A percentile compares a stretch with the other conserved stretches of the same genome.
These are phyloP conservation scores for Megastigmus dorsalis DNA, from an alignment of 2,888 invertebrate genomes.

Conservation along the genomic window DNA sequence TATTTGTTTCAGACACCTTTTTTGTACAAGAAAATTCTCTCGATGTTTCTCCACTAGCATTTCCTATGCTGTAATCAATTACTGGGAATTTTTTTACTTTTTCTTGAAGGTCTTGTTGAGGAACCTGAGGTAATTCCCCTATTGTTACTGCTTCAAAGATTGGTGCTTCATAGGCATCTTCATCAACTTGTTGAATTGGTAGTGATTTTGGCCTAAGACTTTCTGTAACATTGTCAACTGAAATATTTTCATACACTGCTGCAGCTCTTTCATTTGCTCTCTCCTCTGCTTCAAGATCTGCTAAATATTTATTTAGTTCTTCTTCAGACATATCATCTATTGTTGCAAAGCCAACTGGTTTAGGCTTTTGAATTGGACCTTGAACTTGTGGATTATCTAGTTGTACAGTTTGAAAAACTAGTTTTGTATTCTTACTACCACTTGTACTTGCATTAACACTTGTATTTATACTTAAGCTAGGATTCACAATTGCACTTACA, in stretches of 20 bases:
- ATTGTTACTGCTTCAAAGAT: slow-evolving; percentile 67
- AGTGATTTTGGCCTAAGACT: slow-evolving; percentile 52
- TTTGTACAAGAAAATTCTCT: slow-evolving; percentile 61
- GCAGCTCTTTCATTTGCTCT: slow-evolving; percentile 59
- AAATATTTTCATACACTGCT: slow-evolving; percentile 55
- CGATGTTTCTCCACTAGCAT: slow-evolving; percentile 55
- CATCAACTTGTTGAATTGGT: slow-evolving; percentile 58
- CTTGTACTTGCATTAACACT: slow-evolving; percentile 26
- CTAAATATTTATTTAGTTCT: slow-evolving; percentile 72
- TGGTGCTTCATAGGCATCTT: slow-evolving; percentile 67
- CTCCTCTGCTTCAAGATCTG: slow-evolving; percentile 73
- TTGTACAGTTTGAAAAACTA: slow-evolving; percentile 59
- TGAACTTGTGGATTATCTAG: slow-evolving; percentile 47
- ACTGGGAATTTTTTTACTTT: slow-evolving; percentile 67
- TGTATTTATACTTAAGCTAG: slow-evolving; percentile 11
- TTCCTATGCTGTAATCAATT: slow-evolving; percentile 64
- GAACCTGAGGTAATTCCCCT: slow-evolving; percentile 65
- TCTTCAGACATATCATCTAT: slow-evolving; percentile 72
- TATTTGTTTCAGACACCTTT: slow-evolving; percentile 58
- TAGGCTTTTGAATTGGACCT: slow-evolving; percentile 54
- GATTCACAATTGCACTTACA: slow-evolving; percentile 18
- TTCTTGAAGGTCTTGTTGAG: slow-evolving; percentile 64
- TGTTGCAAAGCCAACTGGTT: slow-evolving; percentile 65
- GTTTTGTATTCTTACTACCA: slow-evolving; percentile 52
- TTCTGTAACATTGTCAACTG: slow-evolving; percentile 44